phyloP scores from a whole-genome alignment of 2,797 vertebrate species.

The Helicolenus hilgendorfi region DNA sequence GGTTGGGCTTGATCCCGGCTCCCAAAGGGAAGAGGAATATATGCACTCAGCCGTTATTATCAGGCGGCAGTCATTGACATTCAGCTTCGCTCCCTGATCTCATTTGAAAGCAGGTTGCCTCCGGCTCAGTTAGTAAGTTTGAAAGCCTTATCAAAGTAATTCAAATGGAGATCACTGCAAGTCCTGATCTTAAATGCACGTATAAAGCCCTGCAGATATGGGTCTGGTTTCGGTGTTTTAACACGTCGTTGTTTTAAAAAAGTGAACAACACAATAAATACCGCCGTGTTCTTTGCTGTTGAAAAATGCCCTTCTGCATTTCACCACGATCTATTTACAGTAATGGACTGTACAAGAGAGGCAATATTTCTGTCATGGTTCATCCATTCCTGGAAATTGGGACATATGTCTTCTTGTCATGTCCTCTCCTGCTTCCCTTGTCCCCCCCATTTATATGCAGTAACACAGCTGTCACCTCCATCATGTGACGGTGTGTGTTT shows the following conservation, averaged over 20 bases:
- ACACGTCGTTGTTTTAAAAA: no score
- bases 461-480: constrained; percentile 82
- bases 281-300: no score
- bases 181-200: constrained; percentile 18
- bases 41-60: constrained; percentile 41
- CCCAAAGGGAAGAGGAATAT: constrained; percentile 20
- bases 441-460: constrained; percentile 71
- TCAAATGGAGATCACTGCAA: constrained; percentile 54
- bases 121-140: constrained; percentile 58
- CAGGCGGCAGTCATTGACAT: constrained; percentile 56
- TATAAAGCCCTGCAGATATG: not conserved
- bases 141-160: constrained; percentile 66
- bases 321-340: not conserved
- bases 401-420: constrained; percentile 77
- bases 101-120: constrained; percentile 69
- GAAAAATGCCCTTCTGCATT: no score
- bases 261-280: no score
- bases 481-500: not conserved
- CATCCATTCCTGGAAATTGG: constrained; percentile 68
- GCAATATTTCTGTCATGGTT: constrained; percentile 67
- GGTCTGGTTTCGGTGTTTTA: no score
- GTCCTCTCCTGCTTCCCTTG: constrained; percentile 59
- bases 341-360: constrained; percentile 37
- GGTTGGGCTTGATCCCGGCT: constrained; percentile 22
- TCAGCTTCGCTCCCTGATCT: constrained; percentile 60